Percentiles rank a stretch among this genome's conserved stretches.
phyloP scores from a whole-genome alignment of 2,113 vertebrate species.

The Panthera uncia region DNA sequence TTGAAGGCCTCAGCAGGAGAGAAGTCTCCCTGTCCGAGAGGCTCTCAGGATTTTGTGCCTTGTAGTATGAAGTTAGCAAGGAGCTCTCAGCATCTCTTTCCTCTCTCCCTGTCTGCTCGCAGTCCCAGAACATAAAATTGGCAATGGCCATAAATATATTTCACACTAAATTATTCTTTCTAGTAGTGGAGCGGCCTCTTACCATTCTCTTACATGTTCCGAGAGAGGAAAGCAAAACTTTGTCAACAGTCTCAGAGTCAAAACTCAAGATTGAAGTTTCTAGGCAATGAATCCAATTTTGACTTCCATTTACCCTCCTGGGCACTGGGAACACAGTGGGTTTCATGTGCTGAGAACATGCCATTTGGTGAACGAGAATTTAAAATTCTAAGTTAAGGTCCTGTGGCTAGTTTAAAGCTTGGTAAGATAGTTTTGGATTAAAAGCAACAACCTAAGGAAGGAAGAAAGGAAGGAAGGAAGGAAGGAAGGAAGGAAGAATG shows the following conservation, averaged over 20 bases:
- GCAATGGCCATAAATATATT: conserved; percentile 5
- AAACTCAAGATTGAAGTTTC: conserved; percentile 14
- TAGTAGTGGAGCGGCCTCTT: background rate
- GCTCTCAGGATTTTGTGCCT: background rate
- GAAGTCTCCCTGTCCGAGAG: background rate
- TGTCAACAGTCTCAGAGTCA: background rate
- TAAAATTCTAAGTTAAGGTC: background rate
- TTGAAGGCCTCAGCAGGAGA: conserved; percentile 32
- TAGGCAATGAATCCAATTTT: background rate
- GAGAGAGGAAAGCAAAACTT: conserved; percentile 27
- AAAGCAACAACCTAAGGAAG: background rate
- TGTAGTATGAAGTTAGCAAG: background rate
- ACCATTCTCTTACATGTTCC: background rate
- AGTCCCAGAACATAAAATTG: background rate
- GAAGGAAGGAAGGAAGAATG: too few species aligned
- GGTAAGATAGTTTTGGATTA: background rate
- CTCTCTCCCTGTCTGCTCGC: background rate
- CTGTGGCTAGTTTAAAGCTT: background rate
- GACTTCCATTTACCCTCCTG: background rate
- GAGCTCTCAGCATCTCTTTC: background rate
- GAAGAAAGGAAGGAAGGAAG: too few species aligned
- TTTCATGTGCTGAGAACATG: background rate
- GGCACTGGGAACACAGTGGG: background rate
- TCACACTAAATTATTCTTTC: conserved; percentile 42
- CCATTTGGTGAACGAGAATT: background rate